These are phyloP conservation scores for Vulpes lagopus DNA, from an alignment of 2,113 vertebrate genomes.

Conservation along the genomic window DNA sequence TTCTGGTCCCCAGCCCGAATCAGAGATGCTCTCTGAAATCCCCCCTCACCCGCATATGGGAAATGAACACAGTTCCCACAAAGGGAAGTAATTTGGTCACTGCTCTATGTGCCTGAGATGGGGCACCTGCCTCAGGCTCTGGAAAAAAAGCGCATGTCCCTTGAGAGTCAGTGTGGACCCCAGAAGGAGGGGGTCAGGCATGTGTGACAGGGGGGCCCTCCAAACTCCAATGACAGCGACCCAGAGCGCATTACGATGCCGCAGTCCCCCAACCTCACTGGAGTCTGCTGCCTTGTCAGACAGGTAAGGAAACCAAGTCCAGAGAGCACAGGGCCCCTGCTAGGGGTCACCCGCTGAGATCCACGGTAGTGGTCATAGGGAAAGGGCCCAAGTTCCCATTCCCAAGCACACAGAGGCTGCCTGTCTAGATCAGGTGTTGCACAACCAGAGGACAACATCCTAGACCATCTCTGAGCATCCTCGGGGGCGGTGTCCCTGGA, in stretches of 20 bases:
- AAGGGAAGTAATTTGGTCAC: accelerated
- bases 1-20: background rate
- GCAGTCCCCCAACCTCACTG: accelerated
- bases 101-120: accelerated
- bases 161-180: background rate
- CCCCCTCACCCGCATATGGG: background rate
- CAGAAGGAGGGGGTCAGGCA: background rate
- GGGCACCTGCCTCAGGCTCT: background rate
- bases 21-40: background rate
- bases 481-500: accelerated
- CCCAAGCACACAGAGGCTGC: background rate
- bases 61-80: background rate
- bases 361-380: accelerated
- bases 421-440: accelerated
- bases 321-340: background rate
- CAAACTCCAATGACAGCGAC: background rate
- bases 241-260: accelerated
- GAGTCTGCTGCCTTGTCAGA: too few species aligned
- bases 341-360: accelerated
- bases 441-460: background rate
- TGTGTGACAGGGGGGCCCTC: accelerated
- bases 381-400: accelerated
- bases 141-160: accelerated
- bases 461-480: background rate
- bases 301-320: background rate